Evolutionary conservation across 2,113 vertebrate species (phyloP).

Genomic region (Tricholaema leucomelas): DNA sequence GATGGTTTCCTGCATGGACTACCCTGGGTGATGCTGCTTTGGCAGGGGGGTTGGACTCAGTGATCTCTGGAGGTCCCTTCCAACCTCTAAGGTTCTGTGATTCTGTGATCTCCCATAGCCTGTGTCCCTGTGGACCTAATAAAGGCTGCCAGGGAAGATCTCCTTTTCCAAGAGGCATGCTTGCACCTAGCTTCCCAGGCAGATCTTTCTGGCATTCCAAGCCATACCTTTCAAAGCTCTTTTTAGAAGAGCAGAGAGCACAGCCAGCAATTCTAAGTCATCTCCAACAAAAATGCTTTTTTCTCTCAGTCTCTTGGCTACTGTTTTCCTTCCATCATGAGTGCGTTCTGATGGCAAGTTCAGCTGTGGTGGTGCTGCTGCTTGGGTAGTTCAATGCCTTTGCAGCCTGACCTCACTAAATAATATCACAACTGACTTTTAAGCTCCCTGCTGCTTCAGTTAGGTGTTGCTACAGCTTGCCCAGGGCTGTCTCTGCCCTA

Average conservation of each 20-base stretch:
- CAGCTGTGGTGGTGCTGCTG: not conserved
- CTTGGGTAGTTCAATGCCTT: not conserved
- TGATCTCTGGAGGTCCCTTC: too few relatives aligned
- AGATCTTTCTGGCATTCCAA: constrained; percentile 37
- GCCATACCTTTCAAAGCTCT: constrained; percentile 15
- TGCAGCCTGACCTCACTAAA: not conserved
- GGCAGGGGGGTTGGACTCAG: too few relatives aligned
- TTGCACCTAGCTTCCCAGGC: constrained; percentile 22
- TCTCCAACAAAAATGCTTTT: not conserved
- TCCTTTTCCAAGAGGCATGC: constrained; percentile 16
- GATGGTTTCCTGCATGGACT: too few relatives aligned
- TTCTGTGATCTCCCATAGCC: not conserved
- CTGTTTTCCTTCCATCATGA: not conserved
- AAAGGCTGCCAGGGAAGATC: constrained; percentile 34
- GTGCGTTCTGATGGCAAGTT: not conserved
- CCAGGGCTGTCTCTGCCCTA: not conserved
- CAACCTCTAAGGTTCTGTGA: too few relatives aligned
- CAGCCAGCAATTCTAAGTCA: not conserved
- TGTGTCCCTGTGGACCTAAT: constrained; percentile 20
- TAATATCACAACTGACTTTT: not conserved
- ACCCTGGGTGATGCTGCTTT: too few relatives aligned
- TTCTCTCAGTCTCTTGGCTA: not conserved
- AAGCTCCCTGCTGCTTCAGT: not conserved
- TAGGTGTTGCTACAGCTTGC: not conserved
- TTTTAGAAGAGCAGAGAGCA: not conserved